Percentiles rank a stretch among this genome's conserved stretches.
Evolutionary conservation across 2,888 invertebrate genomes (phyloP).

Genomic region (Hemistola chrysoprasaria): DNA sequence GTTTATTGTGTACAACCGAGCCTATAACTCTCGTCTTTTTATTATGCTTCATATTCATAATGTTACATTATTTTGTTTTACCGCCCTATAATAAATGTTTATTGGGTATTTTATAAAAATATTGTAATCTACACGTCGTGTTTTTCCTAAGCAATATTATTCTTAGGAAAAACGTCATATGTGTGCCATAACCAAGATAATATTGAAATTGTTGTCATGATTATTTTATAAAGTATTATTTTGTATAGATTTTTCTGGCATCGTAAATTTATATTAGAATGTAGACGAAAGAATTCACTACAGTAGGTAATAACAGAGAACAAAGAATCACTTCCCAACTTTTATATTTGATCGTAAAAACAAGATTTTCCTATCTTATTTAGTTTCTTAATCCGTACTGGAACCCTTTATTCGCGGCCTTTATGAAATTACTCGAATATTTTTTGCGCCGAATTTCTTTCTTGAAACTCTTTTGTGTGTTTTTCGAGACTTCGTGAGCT

Average conservation of each 20-base stretch:
- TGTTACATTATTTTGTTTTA: too few relatives aligned
- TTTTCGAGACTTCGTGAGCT: constrained; percentile 37
- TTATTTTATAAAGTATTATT: too few relatives aligned
- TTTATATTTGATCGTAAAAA: constrained; percentile 23
- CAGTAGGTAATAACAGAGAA: constrained; percentile 5
- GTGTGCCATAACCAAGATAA: too few relatives aligned
- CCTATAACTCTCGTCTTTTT: too few relatives aligned
- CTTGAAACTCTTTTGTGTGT: constrained; percentile 36
- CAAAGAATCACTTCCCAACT: constrained; percentile 22
- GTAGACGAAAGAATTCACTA: constrained; percentile 10
- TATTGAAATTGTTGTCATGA: too few relatives aligned
- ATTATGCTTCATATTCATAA: too few relatives aligned
- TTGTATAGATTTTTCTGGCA: too few relatives aligned
- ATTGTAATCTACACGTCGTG: too few relatives aligned
- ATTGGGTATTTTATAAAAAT: too few relatives aligned
- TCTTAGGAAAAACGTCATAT: too few relatives aligned
- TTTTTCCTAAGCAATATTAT: too few relatives aligned
- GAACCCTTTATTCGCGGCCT: constrained; percentile 24
- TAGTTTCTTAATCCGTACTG: constrained; percentile 27
- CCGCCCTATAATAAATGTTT: too few relatives aligned
- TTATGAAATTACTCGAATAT: constrained; percentile 28
- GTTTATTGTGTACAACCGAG: background rate
- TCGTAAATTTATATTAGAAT: background rate
- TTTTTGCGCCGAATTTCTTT: constrained; percentile 39
- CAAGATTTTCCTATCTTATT: constrained; percentile 24